Percentiles rank a stretch among this genome's conserved stretches.
These are phyloP conservation scores for Marmota monax DNA, from an alignment of 2,113 vertebrate species.

Conservation along the genomic window DNA sequence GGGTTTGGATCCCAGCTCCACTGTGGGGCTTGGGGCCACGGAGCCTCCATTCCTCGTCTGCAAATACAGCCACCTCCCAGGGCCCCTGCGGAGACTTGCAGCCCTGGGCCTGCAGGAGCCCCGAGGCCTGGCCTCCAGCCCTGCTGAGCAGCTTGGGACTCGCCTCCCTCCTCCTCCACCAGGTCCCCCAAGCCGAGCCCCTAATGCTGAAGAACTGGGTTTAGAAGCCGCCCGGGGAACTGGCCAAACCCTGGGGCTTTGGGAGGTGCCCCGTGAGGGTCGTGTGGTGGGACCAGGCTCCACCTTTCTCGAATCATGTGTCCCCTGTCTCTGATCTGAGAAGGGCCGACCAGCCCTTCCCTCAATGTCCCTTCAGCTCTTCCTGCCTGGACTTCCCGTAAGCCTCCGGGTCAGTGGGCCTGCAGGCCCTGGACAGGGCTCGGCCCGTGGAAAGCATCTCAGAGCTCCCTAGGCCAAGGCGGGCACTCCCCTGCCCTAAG, in stretches of 20 bases:
- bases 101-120: background rate
- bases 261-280: rapidly evolving
- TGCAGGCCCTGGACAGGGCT: background rate
- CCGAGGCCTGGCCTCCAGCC: rapidly evolving
- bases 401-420: background rate
- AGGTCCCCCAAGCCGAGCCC: no score
- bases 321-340: background rate
- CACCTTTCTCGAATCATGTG: background rate
- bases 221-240: background rate
- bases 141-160: background rate
- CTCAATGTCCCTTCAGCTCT: background rate
- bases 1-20: background rate
- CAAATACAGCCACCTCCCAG: background rate
- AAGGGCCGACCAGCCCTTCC: no score
- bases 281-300: background rate
- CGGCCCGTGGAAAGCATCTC: background rate
- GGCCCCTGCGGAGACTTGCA: background rate
- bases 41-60: background rate
- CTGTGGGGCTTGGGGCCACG: background rate
- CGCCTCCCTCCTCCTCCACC: background rate
- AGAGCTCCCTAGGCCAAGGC: background rate
- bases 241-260: background rate
- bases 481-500: rapidly evolving
- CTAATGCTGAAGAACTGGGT: background rate
- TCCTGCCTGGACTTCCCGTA: background rate